Evolutionary conservation across 2,797 vertebrate genomes (phyloP), one percentile per base, ranked within the genome.

Genomic region (Bradypodion ventrale): DNA sequence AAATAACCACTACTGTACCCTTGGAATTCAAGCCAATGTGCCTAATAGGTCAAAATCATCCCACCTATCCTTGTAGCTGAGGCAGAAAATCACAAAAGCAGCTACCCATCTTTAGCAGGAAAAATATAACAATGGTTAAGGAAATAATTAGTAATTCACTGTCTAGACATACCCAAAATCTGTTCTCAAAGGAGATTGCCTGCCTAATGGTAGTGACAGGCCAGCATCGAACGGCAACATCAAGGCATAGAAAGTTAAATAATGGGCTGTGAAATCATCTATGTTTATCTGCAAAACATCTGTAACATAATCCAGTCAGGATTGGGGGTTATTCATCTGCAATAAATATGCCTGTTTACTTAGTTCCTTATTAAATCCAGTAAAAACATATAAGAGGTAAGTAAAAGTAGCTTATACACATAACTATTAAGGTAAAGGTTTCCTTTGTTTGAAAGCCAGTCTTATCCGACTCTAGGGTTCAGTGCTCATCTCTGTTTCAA

Each of bases 321-420:
- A 59, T 6, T 37, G 32, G 73, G 32, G 73, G 32, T 75, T 75
- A 21, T 32, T 4, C 23, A 73, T 46, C 27, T 40, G 23, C 75
- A 56, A 27, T 40, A 23, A 15, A 37, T 35, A 87, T 84, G 89
- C 63, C 12, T 83, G 52, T 76, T 82, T 81, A 19, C 82, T 80
- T 59, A 85, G 72, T 21, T 0, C 74, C 68, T 56, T 37, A 29
- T 13, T 74, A 82, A 86, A 90, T 69, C 1, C 0, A 80, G 85
- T 69, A 76, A 81, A 73, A 32, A 37, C 35, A n/a, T 21, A 73
- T 13, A 72, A 32, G 25, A 82, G 15, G 23, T 16, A 16, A 65
- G 32, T 19, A 19, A 56, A 56, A 19, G 52, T 56, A 56, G 15
- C 15, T 15, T 56, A 56, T 56, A 56, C n/a, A n/a, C n/a, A n/a